Evolutionary conservation across 2,113 vertebrate genomes (phyloP), one percentile per base, ranked within the genome.

Genomic region (Sceloporus tristichus): DNA sequence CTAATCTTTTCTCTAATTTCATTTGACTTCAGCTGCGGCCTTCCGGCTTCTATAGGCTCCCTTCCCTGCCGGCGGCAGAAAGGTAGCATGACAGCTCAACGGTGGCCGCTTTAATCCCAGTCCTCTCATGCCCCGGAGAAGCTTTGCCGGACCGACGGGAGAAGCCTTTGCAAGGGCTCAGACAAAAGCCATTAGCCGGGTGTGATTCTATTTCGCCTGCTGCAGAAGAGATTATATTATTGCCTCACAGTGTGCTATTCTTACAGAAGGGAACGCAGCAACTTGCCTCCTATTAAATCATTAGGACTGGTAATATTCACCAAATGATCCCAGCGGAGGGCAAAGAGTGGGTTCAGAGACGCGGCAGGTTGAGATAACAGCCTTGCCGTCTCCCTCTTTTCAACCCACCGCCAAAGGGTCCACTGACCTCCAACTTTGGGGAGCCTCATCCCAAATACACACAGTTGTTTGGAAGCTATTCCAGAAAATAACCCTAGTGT

Each of bases 341-440:
- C 2, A 21, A 0, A 0, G 42, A 79, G 19, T 1, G 34, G 70
- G 56, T 73, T 9, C 5, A 19, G n/a, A 23, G 0, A 5, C 0
- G 53, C 34, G 85, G 34, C 13, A 62, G 14, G 3, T 16, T 14
- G 59, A 59, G 56, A 59, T 2, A 59, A 16, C 2, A 1, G 56
- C 14, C 2, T 14, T 0, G 21, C 1, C 9, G 1, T 19, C 56
- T 23, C 79, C 7, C 48, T 48, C 48, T 48, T 48, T 48, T 48
- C 48, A 6, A 5, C 48, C 48, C 48, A 48, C 5, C 7, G 48
- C 7, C 48, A 48, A 48, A 48, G 48, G 5, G 7, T 48, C 48
- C 48, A 48, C 7, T 40, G 18, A n/a, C 53, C 53, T 19, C 78
- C 76, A 54, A 79, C 25, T 38, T 38, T 59, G 53, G 19, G 56